A percentile compares a stretch with the other conserved stretches of the same genome.
phyloP scores from a whole-genome alignment of 2,113 vertebrate genomes.

The Larimichthys polyactis region DNA sequence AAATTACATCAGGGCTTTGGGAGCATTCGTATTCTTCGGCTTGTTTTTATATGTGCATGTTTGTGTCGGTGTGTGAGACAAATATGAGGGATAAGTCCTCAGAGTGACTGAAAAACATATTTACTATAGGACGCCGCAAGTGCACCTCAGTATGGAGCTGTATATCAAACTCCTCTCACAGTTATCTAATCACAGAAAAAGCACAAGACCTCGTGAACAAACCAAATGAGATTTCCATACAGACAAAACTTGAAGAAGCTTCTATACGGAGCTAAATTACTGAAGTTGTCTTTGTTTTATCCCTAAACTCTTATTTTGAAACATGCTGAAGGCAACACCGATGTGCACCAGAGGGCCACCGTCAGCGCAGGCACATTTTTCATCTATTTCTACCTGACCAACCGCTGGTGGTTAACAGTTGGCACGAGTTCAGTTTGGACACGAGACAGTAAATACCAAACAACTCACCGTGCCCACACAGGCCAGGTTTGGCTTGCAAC shows the following conservation, averaged over 20 bases:
- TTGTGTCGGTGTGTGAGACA: background rate
- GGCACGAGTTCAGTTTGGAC: constrained; percentile 51
- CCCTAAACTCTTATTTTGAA: background rate
- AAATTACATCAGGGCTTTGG: constrained; percentile 44
- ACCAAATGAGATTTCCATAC: background rate
- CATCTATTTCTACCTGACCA: constrained; percentile 27
- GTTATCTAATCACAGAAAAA: background rate
- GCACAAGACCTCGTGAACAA: background rate
- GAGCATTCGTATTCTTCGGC: background rate
- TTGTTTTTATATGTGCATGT: constrained; percentile 49
- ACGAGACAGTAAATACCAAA: constrained; percentile 51
- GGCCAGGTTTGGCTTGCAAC: constrained; percentile 32
- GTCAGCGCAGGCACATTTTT: background rate
- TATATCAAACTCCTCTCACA: constrained; percentile 5
- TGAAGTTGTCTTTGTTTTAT: constrained; percentile 1
- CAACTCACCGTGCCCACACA: constrained; percentile 22
- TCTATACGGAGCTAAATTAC: background rate
- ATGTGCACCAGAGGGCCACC: background rate
- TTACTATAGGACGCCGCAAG: constrained; percentile 4
- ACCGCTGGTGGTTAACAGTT: constrained; percentile 47
- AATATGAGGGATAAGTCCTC: background rate
- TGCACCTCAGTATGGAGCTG: background rate
- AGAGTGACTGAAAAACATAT: constrained; percentile 18
- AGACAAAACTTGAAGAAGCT: background rate
- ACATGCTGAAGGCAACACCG: background rate